phyloP scores from a whole-genome alignment of 2,797 vertebrate species.

The Brachymystax lenok region DNA sequence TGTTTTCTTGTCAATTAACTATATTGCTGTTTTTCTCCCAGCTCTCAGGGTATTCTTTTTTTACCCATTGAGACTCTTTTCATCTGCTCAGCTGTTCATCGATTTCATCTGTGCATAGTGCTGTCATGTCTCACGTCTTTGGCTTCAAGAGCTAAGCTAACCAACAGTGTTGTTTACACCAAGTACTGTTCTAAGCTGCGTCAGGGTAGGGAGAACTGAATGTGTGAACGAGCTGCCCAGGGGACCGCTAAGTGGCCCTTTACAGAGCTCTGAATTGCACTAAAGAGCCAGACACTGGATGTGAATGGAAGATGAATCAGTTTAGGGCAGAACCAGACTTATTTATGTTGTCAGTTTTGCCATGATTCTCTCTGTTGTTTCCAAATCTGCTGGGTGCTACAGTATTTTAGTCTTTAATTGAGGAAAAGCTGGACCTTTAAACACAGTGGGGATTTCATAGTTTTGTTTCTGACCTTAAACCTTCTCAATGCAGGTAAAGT shows the following conservation, averaged over 20 bases:
- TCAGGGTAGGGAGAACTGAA: not conserved
- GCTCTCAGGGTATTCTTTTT: not conserved
- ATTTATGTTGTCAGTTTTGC: constrained; percentile 26
- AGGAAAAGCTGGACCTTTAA: not conserved
- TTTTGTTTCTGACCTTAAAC: not conserved
- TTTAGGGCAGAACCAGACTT: constrained; percentile 10
- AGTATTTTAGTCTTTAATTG: not conserved
- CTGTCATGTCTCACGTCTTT: constrained; percentile 4
- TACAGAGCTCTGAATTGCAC: constrained; percentile 18
- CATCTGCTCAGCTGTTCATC: constrained; percentile 9
- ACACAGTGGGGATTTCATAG: too few species aligned
- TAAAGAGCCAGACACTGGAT: constrained; percentile 22
- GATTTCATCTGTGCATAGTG: not conserved
- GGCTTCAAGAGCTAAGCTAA: not conserved
- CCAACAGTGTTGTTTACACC: not conserved
- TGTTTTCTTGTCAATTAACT: not conserved
- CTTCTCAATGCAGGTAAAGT: not conserved
- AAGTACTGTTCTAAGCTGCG: not conserved
- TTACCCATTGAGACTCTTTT: not conserved
- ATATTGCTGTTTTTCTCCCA: not conserved
- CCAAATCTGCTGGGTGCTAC: constrained; percentile 23
- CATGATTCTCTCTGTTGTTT: constrained; percentile 6
- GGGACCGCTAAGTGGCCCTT: not conserved
- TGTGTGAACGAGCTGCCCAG: not conserved
- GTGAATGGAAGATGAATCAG: constrained; percentile 29